phyloP scores from a whole-genome alignment of 2,113 vertebrate genomes.

The Melanostigma gelatinosum region DNA sequence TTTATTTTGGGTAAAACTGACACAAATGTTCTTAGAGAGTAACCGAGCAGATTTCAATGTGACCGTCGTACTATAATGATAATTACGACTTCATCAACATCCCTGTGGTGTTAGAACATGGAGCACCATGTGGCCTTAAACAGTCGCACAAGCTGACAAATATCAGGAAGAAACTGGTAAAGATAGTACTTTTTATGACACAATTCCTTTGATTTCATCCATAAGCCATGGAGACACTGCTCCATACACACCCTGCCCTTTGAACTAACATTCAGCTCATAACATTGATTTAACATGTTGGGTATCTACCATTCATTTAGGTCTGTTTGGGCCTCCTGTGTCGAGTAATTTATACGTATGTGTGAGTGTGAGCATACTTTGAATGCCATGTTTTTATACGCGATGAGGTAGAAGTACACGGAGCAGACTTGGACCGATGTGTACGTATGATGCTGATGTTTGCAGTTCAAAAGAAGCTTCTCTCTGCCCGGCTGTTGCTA shows the following conservation, averaged over 20 bases:
- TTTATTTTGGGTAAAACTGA: not conserved
- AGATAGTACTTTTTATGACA: not conserved
- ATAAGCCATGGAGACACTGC: slow-evolving; percentile 1
- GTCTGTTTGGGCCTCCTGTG: slow-evolving; percentile 26
- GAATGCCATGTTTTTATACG: slow-evolving; percentile 42
- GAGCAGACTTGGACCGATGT: slow-evolving; percentile 15
- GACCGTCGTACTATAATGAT: not conserved
- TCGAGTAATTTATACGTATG: slow-evolving; percentile 53
- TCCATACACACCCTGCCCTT: not conserved
- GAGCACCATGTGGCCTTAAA: slow-evolving; percentile 11
- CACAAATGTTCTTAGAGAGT: not conserved
- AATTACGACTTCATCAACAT: not conserved
- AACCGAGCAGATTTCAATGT: not conserved
- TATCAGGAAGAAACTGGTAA: not conserved
- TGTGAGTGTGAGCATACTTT: slow-evolving; percentile 45
- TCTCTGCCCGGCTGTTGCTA: slow-evolving; percentile 50
- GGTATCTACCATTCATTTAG: slow-evolving; percentile 16
- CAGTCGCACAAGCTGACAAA: not conserved
- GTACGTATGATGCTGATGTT: slow-evolving; percentile 48
- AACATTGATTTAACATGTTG: slow-evolving; percentile 26
- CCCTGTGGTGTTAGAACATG: not conserved
- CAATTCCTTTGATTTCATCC: not conserved
- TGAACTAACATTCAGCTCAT: not conserved
- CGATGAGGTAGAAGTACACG: slow-evolving; percentile 37
- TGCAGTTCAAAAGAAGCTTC: slow-evolving; percentile 19